Conservation (phyloP, 2,888 invertebrate species). For the Lithophane semibrunnea region DNA sequence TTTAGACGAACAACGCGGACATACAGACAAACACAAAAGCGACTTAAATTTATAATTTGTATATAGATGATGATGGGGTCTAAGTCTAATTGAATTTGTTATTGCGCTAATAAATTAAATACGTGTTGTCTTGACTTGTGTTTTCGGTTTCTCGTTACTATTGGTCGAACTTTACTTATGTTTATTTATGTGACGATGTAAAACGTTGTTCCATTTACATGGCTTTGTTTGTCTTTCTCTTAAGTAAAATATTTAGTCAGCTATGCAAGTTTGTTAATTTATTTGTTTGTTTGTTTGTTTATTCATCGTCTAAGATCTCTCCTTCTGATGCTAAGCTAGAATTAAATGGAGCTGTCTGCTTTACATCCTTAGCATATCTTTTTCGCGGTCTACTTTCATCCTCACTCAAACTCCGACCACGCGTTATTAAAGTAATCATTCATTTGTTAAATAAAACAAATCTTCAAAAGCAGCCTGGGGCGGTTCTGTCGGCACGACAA, state of each 20-base stretch:
- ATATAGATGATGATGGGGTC: background rate
- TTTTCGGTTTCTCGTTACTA: constrained; percentile 26
- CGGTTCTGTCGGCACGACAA: constrained; percentile 66
- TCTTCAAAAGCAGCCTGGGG: constrained; percentile 60
- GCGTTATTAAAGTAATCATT: constrained; percentile 63
- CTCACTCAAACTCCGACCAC: constrained; percentile 36
- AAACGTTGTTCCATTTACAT: constrained; percentile 24
- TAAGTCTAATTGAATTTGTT: constrained; percentile 46
- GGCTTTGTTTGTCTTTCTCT: constrained; percentile 8
- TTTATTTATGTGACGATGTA: constrained; percentile 4
- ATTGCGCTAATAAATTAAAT: constrained; percentile 55
- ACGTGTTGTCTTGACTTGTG: constrained; percentile 9
- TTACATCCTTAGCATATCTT: constrained; percentile 29
- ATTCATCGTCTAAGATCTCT: constrained; percentile 23
- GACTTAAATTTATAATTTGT: too few species aligned
- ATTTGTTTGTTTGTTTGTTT: constrained; percentile 5
- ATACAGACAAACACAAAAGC: too few species aligned
- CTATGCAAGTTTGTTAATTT: constrained; percentile 9
- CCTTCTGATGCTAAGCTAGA: constrained; percentile 20
- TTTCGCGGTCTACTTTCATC: constrained; percentile 49
- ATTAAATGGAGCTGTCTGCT: constrained; percentile 25
- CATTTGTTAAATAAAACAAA: constrained; percentile 63
- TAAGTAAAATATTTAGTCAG: constrained; percentile 14
- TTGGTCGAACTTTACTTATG: constrained; percentile 13
- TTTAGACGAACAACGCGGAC: too few species aligned